Evolutionary conservation across 2,113 vertebrate species (phyloP).

Genomic region (Melanotaenia duboulayi): DNA sequence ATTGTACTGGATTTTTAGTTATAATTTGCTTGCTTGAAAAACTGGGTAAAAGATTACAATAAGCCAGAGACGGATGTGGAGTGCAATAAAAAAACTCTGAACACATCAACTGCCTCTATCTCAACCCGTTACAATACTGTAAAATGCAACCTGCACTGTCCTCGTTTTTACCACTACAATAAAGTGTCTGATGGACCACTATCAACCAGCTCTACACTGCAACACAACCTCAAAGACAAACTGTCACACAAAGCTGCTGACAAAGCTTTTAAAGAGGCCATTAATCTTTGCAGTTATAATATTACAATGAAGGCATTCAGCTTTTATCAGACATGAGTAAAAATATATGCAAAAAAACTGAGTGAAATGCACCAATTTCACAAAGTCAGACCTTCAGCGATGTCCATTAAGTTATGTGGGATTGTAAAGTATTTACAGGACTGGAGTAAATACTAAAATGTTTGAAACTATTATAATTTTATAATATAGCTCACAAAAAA

Average conservation of each 20-base stretch:
- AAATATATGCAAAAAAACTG: not conserved
- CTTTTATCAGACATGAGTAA: not conserved
- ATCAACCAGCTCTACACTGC: constrained; percentile 40
- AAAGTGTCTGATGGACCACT: constrained; percentile 59
- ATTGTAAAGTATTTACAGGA: not conserved
- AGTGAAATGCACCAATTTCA: not conserved
- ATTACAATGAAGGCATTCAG: not conserved
- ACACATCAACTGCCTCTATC: constrained; percentile 5
- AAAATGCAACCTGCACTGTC: constrained; percentile 58
- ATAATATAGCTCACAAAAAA: not conserved
- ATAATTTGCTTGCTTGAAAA: constrained; percentile 19
- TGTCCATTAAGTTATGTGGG: not conserved
- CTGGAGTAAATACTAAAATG: not conserved
- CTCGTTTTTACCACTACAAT: constrained; percentile 61
- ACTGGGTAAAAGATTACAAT: constrained; percentile 2
- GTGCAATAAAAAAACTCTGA: constrained; percentile 1
- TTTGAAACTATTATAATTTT: not conserved
- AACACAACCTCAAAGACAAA: constrained; percentile 40
- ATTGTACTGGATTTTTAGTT: constrained; percentile 4
- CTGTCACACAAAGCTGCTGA: constrained; percentile 59
- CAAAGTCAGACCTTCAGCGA: not conserved
- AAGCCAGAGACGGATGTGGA: not conserved
- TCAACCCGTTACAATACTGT: constrained; percentile 23
- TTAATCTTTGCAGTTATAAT: not conserved
- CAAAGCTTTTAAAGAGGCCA: constrained; percentile 6